These are phyloP conservation scores for Coenonympha glycerion DNA, from an alignment of 2,888 invertebrate genomes.

Conservation along the genomic window DNA sequence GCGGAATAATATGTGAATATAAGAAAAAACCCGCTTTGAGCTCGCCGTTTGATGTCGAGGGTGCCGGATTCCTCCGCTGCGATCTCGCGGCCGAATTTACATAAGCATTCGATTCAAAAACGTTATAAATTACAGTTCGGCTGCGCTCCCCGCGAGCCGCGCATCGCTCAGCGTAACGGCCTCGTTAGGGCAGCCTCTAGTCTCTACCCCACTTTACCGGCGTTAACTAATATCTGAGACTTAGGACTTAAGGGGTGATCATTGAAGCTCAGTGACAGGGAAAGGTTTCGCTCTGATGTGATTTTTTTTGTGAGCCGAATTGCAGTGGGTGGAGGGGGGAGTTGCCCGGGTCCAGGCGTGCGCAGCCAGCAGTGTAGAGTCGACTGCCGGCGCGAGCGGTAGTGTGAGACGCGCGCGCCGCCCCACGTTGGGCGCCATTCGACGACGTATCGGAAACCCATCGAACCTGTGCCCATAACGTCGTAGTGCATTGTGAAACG, in stretches of 20 bases:
- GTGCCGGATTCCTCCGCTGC: slow-evolving; percentile 39
- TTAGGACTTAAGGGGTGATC: slow-evolving; percentile 52
- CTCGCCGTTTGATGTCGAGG: slow-evolving; percentile 57
- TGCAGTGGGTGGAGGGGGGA: slow-evolving; percentile 49
- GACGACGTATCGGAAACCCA: slow-evolving; percentile 31
- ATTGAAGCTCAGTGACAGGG: slow-evolving; percentile 64
- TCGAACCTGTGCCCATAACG: slow-evolving; percentile 18
- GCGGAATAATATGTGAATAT: slow-evolving; percentile 54
- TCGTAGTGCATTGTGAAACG: slow-evolving; percentile 31
- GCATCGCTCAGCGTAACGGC: slow-evolving; percentile 52
- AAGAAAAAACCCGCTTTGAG: slow-evolving; percentile 52
- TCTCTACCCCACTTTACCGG: slow-evolving; percentile 37
- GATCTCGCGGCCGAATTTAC: slow-evolving; percentile 45
- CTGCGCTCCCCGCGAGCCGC: slow-evolving; percentile 38
- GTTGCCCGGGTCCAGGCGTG: slow-evolving; percentile 66
- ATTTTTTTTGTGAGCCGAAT: slow-evolving; percentile 64
- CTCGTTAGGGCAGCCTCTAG: slow-evolving; percentile 50
- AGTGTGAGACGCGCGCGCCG: slow-evolving; percentile 33
- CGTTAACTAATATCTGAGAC: slow-evolving; percentile 61
- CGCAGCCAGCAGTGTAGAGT: slow-evolving; percentile 65
- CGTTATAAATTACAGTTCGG: slow-evolving; percentile 48
- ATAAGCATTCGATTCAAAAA: slow-evolving; percentile 49
- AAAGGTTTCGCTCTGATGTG: slow-evolving; percentile 59
- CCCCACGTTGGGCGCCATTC: slow-evolving; percentile 59
- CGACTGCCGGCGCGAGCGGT: slow-evolving; percentile 42